Base-by-base conservation (phyloP, 2,113 vertebrate genomes). In the Odontophorus gujanensis region DNA sequence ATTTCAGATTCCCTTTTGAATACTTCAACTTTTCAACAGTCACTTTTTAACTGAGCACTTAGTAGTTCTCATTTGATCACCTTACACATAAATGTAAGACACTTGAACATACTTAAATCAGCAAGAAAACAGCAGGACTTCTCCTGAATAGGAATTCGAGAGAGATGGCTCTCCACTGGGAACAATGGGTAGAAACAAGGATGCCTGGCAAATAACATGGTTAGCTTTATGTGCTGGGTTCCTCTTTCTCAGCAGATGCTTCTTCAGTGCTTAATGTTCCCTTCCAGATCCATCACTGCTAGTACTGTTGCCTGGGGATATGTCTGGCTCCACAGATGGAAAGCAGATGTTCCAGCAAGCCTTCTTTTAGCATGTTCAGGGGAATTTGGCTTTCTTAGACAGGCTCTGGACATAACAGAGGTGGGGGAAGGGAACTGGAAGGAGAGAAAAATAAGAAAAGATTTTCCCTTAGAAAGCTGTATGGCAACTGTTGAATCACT, bases 341-440 rank as follows among this genome's bases (percentile, higher is more conserved):
- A 80, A 94, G 73, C 96, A 97, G 96, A 97, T 97, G 96, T 96
- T 95, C 76, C 87, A 86, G 73, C 68, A 78, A 95, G n/a, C 51
- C 89, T 88, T n/a, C 65, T 88, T 84, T 72, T 42, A 86, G 79
- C 25, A 3, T 87, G 61, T 90, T 91, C 65, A 57, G 53, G 80
- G 82, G 85, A 75, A 90, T 78, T 90, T 86, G 87, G 84, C 85
- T 86, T 58, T 86, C 62, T 87, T 63, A 68, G 81, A 85, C 89
- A 81, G 50, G 6, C n/a, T 81, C 72, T 90, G 93, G 76, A 91
- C 73, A 75, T 65, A 62, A 48, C 43, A 65, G n/a, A 51, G 69
- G 25, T 28, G 59, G 36, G n/a, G 59, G 76, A 25, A 80, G 69
- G 62, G 38, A 8, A 74, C 13, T 8, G 55, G 17, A 89, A 80